Base-by-base conservation (phyloP, 2,888 invertebrate genomes). In the Caenorhabditis afra region DNA sequence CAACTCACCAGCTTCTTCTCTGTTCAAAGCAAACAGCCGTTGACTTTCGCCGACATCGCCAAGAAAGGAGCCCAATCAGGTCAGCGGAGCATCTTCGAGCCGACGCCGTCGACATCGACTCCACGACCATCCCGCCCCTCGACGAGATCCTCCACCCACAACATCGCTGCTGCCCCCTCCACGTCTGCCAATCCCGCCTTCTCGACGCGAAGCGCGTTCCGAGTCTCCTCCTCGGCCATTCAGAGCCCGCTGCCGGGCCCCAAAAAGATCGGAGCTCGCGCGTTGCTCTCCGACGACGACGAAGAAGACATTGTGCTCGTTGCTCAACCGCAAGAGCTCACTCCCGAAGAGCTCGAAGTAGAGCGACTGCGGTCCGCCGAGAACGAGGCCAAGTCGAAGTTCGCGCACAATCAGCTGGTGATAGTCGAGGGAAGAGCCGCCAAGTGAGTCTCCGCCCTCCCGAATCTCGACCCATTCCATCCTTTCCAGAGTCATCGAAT, bases 341-440 rank as follows among this genome's bases (percentile, higher is more conserved):
- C 55, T 0, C 49, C 47, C 0, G 49, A 66, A 37, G 61, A 78
- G 22, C 8, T 55, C 5, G 37, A 23, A n/a, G 39, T 41, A 0
- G 58, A 73, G 58, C 39, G 20, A 39, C 37, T 64, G 67, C 44
- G 49, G 18, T 47, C 44, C 3, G 79, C 79, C 12, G 67, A 73
- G 58, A 73, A 67, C 50, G 80, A 80, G 49, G 57, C 57, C 8
- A 55, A 35, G 11, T 80, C 80, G n/a, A 80, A 74, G 45, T 76
- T 71, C 41, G 80, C 75, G 0, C 82, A 82, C 37, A 79, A 81
- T 59, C 81, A 79, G 37, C 52, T 84, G 41, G 84, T 84, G 0
- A 29, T 52, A 29, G 77, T 82, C 22, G 71, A 84, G 35, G 81
- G 81, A 44, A 78, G 62, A 64, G 83, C 83, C 0, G 83, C 81